These are phyloP conservation scores for Rana temporaria DNA, from an alignment of 2,113 vertebrate genomes.

Conservation along the genomic window DNA sequence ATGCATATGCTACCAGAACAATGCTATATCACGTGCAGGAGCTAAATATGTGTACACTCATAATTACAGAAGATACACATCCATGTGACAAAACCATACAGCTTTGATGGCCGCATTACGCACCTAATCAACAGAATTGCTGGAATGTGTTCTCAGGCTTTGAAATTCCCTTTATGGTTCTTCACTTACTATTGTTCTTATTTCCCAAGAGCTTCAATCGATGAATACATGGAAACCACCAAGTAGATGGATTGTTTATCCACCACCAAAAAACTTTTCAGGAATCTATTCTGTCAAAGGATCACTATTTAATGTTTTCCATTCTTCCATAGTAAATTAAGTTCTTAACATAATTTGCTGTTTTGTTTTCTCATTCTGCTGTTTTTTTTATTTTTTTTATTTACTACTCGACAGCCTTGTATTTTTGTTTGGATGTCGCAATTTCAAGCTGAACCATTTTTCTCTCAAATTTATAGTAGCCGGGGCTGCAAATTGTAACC, in stretches of 20 bases:
- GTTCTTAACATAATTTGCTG: constrained; percentile 4
- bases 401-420: constrained; percentile 28
- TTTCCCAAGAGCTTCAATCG: constrained; percentile 32
- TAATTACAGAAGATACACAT: too few species aligned
- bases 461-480: constrained; percentile 68
- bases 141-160: constrained; percentile 10
- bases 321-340: constrained; percentile 23
- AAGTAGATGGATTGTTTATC: constrained; percentile 10
- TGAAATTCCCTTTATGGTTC: constrained; percentile 17
- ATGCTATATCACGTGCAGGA: too few species aligned
- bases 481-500: constrained; percentile 76
- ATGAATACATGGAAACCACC: constrained; percentile 42
- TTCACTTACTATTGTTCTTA: constrained; percentile 32
- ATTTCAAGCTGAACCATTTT: constrained; percentile 48
- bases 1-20: too few species aligned
- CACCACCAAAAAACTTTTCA: constrained; percentile 30
- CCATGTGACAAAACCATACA: too few species aligned
- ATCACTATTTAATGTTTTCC: constrained; percentile 23
- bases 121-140: constrained; percentile 20
- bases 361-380: constrained; percentile 17
- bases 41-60: too few species aligned
- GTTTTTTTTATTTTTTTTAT: not conserved
- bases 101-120: not conserved
- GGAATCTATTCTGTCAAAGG: constrained; percentile 21
- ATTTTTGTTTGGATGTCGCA: constrained; percentile 45